These are phyloP conservation scores for Stenodera caucasica DNA, from an alignment of 2,888 invertebrate species.

Conservation along the genomic window DNA sequence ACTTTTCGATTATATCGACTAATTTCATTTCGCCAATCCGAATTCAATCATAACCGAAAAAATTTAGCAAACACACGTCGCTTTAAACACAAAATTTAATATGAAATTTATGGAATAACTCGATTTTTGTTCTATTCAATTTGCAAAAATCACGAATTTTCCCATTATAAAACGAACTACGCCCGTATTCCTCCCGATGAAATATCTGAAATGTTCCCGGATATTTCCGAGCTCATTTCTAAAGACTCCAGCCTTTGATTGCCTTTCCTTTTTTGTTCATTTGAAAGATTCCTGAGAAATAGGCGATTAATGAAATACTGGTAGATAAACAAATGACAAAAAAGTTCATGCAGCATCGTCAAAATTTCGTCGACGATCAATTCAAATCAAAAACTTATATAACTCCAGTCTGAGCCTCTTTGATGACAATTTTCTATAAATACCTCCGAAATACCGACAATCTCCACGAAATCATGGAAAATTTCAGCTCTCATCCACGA, in stretches of 20 bases:
- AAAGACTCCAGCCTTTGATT: neutral
- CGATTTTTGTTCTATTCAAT: no score
- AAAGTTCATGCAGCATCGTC: neutral
- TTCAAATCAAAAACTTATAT: neutral
- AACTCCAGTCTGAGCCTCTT: neutral
- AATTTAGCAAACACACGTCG: no score
- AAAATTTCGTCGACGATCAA: neutral
- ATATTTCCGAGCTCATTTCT: slow-evolving; percentile 20
- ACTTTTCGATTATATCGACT: neutral
- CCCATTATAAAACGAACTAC: no score
- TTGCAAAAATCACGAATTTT: no score
- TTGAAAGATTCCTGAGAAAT: neutral
- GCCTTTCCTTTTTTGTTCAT: neutral
- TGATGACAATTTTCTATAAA: neutral
- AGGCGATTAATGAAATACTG: neutral
- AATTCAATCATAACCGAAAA: neutral
- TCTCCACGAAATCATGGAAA: neutral
- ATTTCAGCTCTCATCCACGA: no score
- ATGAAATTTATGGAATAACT: no score
- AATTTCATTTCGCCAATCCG: neutral
- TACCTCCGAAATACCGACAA: neutral
- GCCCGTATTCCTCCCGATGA: no score
- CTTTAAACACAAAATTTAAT: no score
- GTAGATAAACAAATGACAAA: neutral
- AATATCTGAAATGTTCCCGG: slow-evolving; percentile 3